Evolutionary conservation across 2,113 vertebrate genomes (phyloP).

Genomic region (Hassar affinis): DNA sequence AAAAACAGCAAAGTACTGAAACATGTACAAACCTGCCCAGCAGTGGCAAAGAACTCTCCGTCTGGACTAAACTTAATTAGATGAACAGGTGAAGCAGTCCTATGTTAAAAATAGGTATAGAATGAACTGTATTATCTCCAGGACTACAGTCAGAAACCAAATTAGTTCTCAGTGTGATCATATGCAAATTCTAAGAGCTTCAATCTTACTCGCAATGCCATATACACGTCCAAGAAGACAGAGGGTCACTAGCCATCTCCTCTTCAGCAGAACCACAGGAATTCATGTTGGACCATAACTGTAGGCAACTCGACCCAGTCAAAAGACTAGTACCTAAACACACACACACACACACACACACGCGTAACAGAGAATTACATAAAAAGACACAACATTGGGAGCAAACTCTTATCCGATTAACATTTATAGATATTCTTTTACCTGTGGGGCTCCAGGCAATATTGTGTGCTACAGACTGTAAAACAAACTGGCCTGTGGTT

Average conservation of each 20-base stretch:
- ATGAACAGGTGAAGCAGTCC: constrained; percentile 86
- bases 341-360: background rate
- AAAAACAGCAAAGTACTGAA: background rate
- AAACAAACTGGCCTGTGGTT: constrained; percentile 87
- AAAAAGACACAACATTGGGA: background rate
- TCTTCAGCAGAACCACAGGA: constrained; percentile 61
- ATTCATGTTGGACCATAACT: constrained; percentile 82
- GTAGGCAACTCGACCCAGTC: constrained; percentile 85
- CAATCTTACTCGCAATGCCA: constrained; percentile 92
- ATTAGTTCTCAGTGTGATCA: background rate
- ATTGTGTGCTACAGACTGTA: constrained; percentile 83
- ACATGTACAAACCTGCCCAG: constrained; percentile 80
- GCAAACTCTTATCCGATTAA: background rate
- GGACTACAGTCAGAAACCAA: background rate
- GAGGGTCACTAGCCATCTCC: constrained; percentile 59
- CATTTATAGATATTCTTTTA: constrained; percentile 54
- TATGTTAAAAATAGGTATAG: constrained; percentile 53
- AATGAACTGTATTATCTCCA: background rate
- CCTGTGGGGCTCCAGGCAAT: constrained; percentile 94
- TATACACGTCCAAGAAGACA: constrained; percentile 83
- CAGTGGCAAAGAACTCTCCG: constrained; percentile 96
- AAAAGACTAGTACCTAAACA: constrained; percentile 82
- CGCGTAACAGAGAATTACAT: background rate
- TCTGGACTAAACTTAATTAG: constrained; percentile 95
- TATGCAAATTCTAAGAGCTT: background rate